phyloP scores from a whole-genome alignment of 2,888 invertebrate species.

The Pandemis cinnamomeana region DNA sequence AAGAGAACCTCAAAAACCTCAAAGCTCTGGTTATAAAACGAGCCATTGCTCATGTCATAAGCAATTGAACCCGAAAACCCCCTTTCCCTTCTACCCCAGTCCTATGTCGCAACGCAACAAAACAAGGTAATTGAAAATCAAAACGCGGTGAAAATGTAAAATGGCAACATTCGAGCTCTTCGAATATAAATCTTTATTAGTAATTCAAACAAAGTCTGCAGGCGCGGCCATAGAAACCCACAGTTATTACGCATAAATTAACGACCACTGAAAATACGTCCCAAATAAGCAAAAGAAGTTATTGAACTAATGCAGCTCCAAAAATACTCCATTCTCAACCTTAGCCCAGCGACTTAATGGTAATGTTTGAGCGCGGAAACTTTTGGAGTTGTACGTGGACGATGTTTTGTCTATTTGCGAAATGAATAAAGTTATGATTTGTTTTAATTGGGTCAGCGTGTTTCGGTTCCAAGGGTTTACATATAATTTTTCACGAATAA shows the following conservation, averaged over 20 bases:
- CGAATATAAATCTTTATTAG: constrained; percentile 40
- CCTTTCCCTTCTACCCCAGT: too few species aligned
- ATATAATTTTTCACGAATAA: not conserved
- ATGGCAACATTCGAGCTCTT: constrained; percentile 27
- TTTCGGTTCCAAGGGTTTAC: constrained; percentile 12
- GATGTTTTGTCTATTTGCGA: constrained; percentile 30
- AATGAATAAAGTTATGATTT: constrained; percentile 36
- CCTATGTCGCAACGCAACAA: not conserved
- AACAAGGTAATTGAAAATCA: constrained; percentile 33
- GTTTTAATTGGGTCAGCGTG: constrained; percentile 35
- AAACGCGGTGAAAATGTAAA: constrained; percentile 25
- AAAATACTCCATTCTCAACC: not conserved
- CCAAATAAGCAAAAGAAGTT: constrained; percentile 31
- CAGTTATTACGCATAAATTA: constrained; percentile 40
- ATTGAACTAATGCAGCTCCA: not conserved
- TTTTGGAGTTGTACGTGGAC: not conserved
- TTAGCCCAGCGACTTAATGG: not conserved
- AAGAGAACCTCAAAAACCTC: too few species aligned
- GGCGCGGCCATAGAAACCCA: constrained; percentile 23
- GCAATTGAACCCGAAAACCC: too few species aligned
- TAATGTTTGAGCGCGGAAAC: not conserved
- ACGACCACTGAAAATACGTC: constrained; percentile 22
- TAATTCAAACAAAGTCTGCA: constrained; percentile 38
- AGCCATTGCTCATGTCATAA: too few species aligned
- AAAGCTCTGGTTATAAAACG: too few species aligned